A percentile compares a stretch with the other conserved stretches of the same genome.
Conservation (phyloP, 2,113 vertebrate genomes). For the Bothrops jararaca region DNA sequence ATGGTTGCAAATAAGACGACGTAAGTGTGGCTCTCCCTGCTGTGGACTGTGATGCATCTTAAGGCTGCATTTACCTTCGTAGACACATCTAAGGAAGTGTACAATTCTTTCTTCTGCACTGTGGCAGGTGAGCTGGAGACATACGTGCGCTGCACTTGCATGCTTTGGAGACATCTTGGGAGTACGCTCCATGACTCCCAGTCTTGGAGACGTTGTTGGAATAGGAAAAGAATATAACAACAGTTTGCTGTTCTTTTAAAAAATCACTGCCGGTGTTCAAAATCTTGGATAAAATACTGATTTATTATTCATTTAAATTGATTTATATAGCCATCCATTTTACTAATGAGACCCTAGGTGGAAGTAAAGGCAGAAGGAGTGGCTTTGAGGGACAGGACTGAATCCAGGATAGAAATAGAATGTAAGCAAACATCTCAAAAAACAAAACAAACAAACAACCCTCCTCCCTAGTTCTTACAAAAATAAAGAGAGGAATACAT, state of each 20-base stretch:
- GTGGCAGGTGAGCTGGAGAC: too few relatives aligned
- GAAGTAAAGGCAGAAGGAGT: not conserved
- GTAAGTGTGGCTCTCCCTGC: too few relatives aligned
- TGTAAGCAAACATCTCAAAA: not conserved
- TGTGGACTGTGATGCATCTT: too few relatives aligned
- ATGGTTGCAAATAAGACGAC: too few relatives aligned
- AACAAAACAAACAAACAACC: too few relatives aligned
- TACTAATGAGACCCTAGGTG: not conserved
- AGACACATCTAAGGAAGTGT: too few relatives aligned
- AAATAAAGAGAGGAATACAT: not conserved
- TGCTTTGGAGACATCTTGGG: too few relatives aligned
- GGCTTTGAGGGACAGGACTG: not conserved
- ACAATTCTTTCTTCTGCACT: too few relatives aligned
- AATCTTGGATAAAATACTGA: not conserved
- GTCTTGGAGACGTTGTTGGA: too few relatives aligned
- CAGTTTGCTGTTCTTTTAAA: not conserved
- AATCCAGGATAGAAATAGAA: not conserved
- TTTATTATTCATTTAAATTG: not conserved
- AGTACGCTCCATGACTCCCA: too few relatives aligned
- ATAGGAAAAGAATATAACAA: not conserved
- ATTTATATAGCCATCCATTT: not conserved
- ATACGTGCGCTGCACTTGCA: too few relatives aligned
- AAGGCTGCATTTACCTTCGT: too few relatives aligned
- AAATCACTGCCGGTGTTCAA: not conserved
- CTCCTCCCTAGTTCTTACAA: not conserved